Percentiles rank a stretch among this genome's conserved stretches.
Conservation (phyloP, 2,797 vertebrate species). For the Setipinna tenuifilis region DNA sequence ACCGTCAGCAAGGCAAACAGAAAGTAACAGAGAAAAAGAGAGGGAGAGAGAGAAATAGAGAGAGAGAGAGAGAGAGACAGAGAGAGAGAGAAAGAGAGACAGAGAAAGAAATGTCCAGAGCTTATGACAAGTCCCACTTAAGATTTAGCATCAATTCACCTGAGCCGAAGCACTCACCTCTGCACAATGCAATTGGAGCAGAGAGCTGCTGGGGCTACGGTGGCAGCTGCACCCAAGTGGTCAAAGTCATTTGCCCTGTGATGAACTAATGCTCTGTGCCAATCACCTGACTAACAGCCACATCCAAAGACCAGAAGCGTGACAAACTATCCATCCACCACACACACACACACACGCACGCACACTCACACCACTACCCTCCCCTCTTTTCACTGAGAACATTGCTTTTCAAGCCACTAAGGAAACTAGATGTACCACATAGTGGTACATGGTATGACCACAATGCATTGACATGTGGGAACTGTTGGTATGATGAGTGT, state of each 20-base stretch:
- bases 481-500: too few species aligned
- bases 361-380: too few species aligned
- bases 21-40: constrained; percentile 48
- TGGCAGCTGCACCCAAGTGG: neutral
- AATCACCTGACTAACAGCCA: neutral
- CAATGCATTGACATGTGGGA: too few species aligned
- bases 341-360: too few species aligned
- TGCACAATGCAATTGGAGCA: neutral
- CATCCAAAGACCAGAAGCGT: constrained; percentile 38
- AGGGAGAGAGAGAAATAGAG: neutral
- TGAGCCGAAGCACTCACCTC: neutral
- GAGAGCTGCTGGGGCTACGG: neutral
- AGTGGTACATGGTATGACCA: too few species aligned
- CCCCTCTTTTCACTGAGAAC: too few species aligned
- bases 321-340: neutral
- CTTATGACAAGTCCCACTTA: constrained; percentile 34
- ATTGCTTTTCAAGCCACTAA: too few species aligned
- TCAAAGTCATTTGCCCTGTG: constrained; percentile 4
- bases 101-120: constrained; percentile 36
- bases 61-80: neutral
- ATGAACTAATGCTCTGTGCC: neutral
- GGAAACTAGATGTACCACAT: too few species aligned
- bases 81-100: constrained; percentile 29
- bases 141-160: neutral
- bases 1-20: constrained; percentile 47